Conservation (phyloP, 2,113 vertebrate species). For the Neodontobutis hainanensis region DNA sequence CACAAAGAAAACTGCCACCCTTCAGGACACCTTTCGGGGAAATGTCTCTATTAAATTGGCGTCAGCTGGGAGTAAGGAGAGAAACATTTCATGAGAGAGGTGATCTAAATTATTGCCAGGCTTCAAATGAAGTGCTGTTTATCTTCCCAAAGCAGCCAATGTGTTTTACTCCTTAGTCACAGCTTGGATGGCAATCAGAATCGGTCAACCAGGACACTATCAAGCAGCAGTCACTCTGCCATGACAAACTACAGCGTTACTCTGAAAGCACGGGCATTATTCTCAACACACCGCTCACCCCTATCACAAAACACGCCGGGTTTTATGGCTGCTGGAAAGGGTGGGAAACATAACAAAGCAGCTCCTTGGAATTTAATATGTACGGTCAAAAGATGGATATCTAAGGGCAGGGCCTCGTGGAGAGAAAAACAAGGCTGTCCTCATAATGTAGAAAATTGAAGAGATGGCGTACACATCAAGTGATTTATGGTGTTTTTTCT, state of each 20-base stretch:
- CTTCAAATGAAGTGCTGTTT: constrained; percentile 74
- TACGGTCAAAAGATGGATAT: constrained; percentile 59
- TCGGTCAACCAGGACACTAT: constrained; percentile 63
- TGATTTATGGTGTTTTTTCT: constrained; percentile 57
- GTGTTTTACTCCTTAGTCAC: constrained; percentile 64
- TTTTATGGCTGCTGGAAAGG: constrained; percentile 65
- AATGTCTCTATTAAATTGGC: constrained; percentile 69
- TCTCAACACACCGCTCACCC: constrained; percentile 51
- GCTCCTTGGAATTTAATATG: constrained; percentile 65
- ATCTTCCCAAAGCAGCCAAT: constrained; percentile 59
- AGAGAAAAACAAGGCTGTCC: constrained; percentile 20
- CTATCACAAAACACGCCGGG: constrained; percentile 67
- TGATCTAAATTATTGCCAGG: constrained; percentile 65
- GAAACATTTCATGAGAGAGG: constrained; percentile 54
- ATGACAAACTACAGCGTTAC: constrained; percentile 59
- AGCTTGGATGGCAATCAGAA: constrained; percentile 64
- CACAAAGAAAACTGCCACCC: constrained; percentile 72
- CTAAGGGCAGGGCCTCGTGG: constrained; percentile 52
- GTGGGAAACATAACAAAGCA: constrained; percentile 69
- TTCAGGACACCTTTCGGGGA: constrained; percentile 69
- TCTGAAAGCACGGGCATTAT: constrained; percentile 47
- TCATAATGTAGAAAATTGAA: constrained; percentile 50
- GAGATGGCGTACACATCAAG: constrained; percentile 39
- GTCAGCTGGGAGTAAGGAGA: constrained; percentile 41
- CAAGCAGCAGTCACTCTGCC: constrained; percentile 59